Evolutionary conservation across 2,888 invertebrate species (phyloP), one percentile per base, ranked within the genome.

Genomic region (Tupiocoris notatus): DNA sequence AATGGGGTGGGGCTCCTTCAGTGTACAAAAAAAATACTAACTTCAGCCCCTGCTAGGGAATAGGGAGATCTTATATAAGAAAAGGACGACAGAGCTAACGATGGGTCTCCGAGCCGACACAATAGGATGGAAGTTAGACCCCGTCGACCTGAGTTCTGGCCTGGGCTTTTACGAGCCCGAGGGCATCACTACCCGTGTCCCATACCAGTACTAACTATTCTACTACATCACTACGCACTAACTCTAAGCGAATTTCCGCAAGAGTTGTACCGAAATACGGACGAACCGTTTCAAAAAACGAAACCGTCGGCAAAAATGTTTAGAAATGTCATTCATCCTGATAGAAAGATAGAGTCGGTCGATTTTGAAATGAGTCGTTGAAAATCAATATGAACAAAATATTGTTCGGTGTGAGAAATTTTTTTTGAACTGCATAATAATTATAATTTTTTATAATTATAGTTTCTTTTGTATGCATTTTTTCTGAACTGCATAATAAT

Each of bases 31-130:
- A 73, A 73, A 62, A 54, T 20, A n/a, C 25, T n/a, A 59, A 59
- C 63, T 63, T 63, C 73, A 73, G 61, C 62, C 73, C 39, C 73
- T 39, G 16, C 21, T n/a, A 56, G 21, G 17, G 25, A 18, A 57
- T 61, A 17, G 61, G 59, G 16, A 17, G 25, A 61, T 70, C 73
- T 63, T 58, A 62, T 18, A 59, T 39, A 73, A 73, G 73, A 73
- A 73, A 63, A 73, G 73, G 61, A 61, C 70, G 73, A 73, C 73
- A 39, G 6, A 73, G 62, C 73, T 73, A 73, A 73, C 73, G 73
- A 73, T 63, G 62, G 73, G 61, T 12, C 63, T 71, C 39, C 73
- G 39, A 39, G 39, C 39, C 39, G 12, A 62, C 63, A 73, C 73
- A 73, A 73, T 73, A 59, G 59, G 59, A n/a, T 18, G 70, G 54